Conservation (phyloP, 2,888 invertebrate genomes). For the Drosophila rellima region DNA sequence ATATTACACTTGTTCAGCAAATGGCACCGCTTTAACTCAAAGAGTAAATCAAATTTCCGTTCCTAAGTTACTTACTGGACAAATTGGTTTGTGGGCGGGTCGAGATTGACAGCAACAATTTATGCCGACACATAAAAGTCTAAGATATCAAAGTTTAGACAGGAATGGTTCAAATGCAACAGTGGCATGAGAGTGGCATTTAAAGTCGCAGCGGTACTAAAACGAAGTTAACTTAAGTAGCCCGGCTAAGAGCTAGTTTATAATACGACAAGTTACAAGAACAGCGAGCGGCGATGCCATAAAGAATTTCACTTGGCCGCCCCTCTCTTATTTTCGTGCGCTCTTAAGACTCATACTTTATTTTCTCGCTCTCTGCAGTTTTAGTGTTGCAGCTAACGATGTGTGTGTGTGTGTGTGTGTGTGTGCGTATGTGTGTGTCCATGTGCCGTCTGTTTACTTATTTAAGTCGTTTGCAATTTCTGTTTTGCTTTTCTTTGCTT, state of each 20-base stretch:
- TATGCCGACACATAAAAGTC: constrained; percentile 60
- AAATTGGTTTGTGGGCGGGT: constrained; percentile 34
- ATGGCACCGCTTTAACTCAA: neutral
- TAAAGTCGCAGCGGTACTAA: constrained; percentile 49
- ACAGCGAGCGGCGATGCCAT: constrained; percentile 22
- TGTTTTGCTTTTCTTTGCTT: constrained; percentile 74
- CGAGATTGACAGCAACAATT: constrained; percentile 44
- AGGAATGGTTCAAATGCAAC: constrained; percentile 34
- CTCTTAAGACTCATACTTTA: neutral
- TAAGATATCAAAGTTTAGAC: constrained; percentile 49
- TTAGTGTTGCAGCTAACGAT: constrained; percentile 17
- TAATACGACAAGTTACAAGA: constrained; percentile 29
- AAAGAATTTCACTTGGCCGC: constrained; percentile 41
- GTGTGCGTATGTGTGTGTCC: constrained; percentile 16
- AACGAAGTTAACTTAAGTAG: constrained; percentile 77
- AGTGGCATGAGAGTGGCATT: constrained; percentile 10
- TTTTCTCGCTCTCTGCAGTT: constrained; percentile 4
- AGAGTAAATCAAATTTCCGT: constrained; percentile 54
- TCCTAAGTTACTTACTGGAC: constrained; percentile 41
- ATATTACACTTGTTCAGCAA: neutral
- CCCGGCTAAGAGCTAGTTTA: constrained; percentile 56
- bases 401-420: constrained; percentile 7
- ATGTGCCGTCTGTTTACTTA: constrained; percentile 64
- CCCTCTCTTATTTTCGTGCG: neutral
- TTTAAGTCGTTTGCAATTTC: constrained; percentile 78